A percentile compares a stretch with the other conserved stretches of the same genome.
phyloP scores from a whole-genome alignment of 2,113 vertebrate genomes.

The Lasiurus borealis region DNA sequence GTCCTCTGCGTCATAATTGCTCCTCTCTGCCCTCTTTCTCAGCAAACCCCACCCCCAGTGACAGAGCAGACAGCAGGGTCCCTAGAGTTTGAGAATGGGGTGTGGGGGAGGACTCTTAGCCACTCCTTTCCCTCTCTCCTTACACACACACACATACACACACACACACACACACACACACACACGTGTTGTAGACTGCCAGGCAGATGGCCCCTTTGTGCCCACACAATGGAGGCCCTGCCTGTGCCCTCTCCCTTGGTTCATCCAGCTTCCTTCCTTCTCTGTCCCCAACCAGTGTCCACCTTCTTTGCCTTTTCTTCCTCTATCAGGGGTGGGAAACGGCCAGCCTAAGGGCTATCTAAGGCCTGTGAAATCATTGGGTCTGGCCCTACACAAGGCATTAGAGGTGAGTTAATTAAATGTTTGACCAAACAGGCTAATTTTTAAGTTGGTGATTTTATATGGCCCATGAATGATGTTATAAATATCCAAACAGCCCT shows the following conservation, averaged over 20 bases:
- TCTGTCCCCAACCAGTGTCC: rapidly evolving
- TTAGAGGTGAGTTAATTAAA: no score
- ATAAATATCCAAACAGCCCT: no score
- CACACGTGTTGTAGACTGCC: slow-evolving; percentile 29
- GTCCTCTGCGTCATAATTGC: no score
- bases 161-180: not conserved
- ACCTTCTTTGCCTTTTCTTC: not conserved
- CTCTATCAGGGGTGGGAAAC: not conserved
- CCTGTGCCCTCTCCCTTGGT: slow-evolving; percentile 11
- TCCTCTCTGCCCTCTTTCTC: slow-evolving; percentile 6
- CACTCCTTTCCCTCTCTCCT: not conserved
- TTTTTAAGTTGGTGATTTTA: no score
- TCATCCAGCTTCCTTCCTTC: not conserved
- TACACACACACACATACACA: not conserved
- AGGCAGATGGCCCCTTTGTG: slow-evolving; percentile 80
- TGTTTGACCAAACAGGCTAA: no score
- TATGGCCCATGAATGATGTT: no score
- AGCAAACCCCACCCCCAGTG: not conserved
- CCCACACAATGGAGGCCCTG: slow-evolving; percentile 68
- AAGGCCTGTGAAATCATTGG: no score
- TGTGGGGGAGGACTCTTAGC: not conserved
- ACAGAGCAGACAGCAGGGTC: slow-evolving; percentile 43
- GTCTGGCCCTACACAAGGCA: no score
- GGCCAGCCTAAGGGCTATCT: no score
- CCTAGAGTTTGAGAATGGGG: not conserved